A percentile compares a stretch with the other conserved stretches of the same genome.
These are phyloP conservation scores for Zalophus californianus DNA, from an alignment of 2,797 vertebrate genomes.

Conservation along the genomic window DNA sequence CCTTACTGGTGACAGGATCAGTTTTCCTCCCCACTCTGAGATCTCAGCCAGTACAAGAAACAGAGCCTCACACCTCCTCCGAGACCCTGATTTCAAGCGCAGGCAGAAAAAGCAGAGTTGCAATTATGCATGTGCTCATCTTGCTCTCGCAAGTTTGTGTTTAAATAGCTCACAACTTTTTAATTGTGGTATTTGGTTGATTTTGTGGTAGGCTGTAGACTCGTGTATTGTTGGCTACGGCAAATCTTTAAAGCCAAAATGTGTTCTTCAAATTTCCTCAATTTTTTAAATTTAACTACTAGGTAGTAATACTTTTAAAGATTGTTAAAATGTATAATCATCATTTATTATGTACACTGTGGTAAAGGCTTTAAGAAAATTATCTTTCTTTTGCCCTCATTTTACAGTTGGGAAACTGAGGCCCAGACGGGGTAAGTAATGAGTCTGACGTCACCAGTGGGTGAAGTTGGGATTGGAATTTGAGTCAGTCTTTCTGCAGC, in stretches of 20 bases:
- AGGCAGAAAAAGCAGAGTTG: neutral
- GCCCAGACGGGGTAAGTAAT: neutral
- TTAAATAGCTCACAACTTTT: neutral
- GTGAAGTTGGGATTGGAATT: neutral
- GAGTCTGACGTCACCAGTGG: neutral
- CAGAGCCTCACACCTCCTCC: neutral
- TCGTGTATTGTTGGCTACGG: neutral
- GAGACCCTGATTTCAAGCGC: neutral
- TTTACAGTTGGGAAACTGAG: neutral
- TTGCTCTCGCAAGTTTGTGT: neutral
- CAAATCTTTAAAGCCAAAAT: slow-evolving; percentile 30
- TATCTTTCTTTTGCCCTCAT: neutral
- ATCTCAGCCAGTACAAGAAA: neutral
- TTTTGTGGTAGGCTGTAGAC: neutral
- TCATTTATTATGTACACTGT: neutral
- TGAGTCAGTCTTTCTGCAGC: neutral
- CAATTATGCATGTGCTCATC: neutral
- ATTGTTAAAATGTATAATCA: neutral
- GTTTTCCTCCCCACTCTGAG: neutral
- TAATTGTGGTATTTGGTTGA: neutral
- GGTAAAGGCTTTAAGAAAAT: neutral
- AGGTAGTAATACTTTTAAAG: neutral
- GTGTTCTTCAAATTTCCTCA: slow-evolving; percentile 3
- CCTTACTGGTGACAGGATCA: neutral
- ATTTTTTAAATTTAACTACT: neutral